A percentile compares a stretch with the other conserved stretches of the same genome.
Evolutionary conservation across 2,797 vertebrate genomes (phyloP).

Genomic region (Gymnoscopelus braueri): DNA sequence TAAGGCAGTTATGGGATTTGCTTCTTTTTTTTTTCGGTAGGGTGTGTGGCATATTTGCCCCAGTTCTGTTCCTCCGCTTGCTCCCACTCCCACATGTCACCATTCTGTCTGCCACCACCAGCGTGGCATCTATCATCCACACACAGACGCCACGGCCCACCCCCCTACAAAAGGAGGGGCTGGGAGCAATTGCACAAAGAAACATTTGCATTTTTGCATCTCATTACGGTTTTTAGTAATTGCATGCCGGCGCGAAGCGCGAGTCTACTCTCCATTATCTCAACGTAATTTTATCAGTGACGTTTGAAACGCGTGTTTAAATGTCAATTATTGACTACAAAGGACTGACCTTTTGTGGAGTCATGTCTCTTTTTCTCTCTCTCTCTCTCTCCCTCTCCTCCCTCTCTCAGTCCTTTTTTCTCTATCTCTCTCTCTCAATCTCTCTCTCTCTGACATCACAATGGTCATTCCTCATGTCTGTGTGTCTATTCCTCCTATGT

Average conservation of each 20-base stretch:
- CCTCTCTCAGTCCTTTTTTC: slow-evolving; percentile 9
- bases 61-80: slow-evolving; percentile 81
- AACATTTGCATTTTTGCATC: slow-evolving; percentile 99
- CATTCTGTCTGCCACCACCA: slow-evolving; percentile 84
- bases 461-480: slow-evolving; percentile 18
- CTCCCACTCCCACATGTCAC: slow-evolving; percentile 86
- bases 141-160: slow-evolving; percentile 83
- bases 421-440: slow-evolving; percentile 30
- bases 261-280: slow-evolving; percentile 88
- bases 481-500: slow-evolving; percentile 26
- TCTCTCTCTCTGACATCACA: slow-evolving; percentile 23
- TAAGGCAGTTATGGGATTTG: slow-evolving; percentile 74
- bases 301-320: slow-evolving; percentile 96
- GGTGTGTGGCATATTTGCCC: slow-evolving; percentile 82
- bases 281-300: slow-evolving; percentile 90
- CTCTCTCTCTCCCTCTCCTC: slow-evolving; percentile 59
- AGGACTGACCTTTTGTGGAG: slow-evolving; percentile 92
- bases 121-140: slow-evolving; percentile 92
- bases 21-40: slow-evolving; percentile 54
- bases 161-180: slow-evolving; percentile 89
- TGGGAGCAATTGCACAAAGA: slow-evolving; percentile 85
- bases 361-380: slow-evolving; percentile 74
- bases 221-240: slow-evolving; percentile 92
- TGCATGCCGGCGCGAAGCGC: slow-evolving; percentile 89
- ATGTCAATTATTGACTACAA: slow-evolving; percentile 97